A percentile compares a stretch with the other conserved stretches of the same genome.
phyloP scores from a whole-genome alignment of 1,140 invertebrate genomes.

The Procambarus clarkii region DNA sequence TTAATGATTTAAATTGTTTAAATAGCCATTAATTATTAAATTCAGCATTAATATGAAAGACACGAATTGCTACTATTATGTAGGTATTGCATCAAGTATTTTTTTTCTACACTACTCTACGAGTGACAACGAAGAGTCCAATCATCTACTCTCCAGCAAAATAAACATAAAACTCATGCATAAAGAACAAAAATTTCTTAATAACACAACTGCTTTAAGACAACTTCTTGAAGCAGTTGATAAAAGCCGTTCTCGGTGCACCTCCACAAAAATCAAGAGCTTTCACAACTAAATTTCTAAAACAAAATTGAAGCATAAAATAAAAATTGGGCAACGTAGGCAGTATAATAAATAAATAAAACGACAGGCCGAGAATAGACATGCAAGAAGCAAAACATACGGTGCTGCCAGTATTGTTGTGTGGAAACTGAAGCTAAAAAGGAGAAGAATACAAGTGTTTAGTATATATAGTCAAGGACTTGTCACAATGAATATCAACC shows the following conservation, averaged over 20 bases:
- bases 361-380: neutral
- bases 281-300: constrained; percentile 7
- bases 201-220: constrained; percentile 8
- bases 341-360: neutral
- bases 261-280: constrained; percentile 40
- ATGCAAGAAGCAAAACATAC: constrained; percentile 26
- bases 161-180: neutral
- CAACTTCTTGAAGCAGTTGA: neutral
- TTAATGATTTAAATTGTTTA: too few relatives aligned
- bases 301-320: constrained; percentile 2
- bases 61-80: neutral
- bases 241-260: constrained; percentile 25
- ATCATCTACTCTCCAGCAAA: neutral
- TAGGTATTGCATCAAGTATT: neutral
- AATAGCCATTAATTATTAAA: too few relatives aligned
- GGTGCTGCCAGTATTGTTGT: constrained; percentile 16
- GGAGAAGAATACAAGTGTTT: constrained; percentile 6
- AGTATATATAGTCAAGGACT: neutral
- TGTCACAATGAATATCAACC: neutral
- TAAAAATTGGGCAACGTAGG: neutral
- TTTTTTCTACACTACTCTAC: constrained; percentile 1
- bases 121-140: neutral
- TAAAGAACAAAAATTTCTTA: neutral
- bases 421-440: constrained; percentile 29
- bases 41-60: neutral